These are phyloP conservation scores for Brotula barbata DNA, from an alignment of 2,797 vertebrate species.

Conservation along the genomic window DNA sequence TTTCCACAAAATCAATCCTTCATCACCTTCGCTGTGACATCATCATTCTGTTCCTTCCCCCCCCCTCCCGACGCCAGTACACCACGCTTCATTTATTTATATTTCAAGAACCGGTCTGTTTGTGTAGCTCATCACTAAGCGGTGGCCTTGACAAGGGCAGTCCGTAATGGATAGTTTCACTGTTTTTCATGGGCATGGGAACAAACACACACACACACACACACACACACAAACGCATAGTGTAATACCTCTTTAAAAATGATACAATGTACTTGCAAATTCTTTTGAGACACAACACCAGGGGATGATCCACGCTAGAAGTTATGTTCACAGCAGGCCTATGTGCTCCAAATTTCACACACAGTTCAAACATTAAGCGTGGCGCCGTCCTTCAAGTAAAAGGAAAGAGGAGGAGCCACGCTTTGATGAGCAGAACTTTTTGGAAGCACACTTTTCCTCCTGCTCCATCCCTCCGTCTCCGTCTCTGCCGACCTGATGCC, in stretches of 20 bases:
- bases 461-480: constrained; percentile 7
- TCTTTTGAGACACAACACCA: background rate
- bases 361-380: constrained; percentile 65
- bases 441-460: background rate
- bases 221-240: too few species aligned
- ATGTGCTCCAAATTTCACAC: constrained; percentile 18
- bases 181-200: constrained; percentile 4
- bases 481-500: constrained; percentile 28
- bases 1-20: background rate
- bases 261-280: too few species aligned
- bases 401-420: constrained; percentile 53
- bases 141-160: constrained; percentile 24
- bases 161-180: too few species aligned
- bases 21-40: background rate
- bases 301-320: background rate
- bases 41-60: background rate
- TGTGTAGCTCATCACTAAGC: constrained; percentile 12
- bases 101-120: constrained; percentile 11
- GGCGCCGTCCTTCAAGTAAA: constrained; percentile 4
- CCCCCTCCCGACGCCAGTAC: background rate
- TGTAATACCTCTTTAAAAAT: background rate
- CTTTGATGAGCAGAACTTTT: constrained; percentile 27
- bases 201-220: too few species aligned
- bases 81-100: background rate
- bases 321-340: background rate